Evolutionary conservation across 2,113 vertebrate species (phyloP).

Genomic region (Motacilla alba): DNA sequence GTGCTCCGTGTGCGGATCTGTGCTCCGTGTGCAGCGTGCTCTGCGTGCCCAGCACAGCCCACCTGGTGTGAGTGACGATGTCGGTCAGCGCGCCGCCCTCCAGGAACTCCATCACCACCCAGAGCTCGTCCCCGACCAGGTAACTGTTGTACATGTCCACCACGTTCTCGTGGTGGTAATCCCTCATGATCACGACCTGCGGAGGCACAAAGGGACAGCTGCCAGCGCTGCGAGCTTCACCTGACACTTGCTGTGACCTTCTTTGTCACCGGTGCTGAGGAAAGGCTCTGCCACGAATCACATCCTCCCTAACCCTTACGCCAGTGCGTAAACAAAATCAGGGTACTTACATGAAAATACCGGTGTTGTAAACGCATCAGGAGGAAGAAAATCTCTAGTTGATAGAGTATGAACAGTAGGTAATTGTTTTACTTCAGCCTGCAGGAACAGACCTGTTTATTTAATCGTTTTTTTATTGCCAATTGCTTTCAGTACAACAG

Average conservation of each 20-base stretch:
- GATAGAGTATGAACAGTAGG: not conserved
- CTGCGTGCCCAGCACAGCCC: not conserved
- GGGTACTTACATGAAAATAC: not conserved
- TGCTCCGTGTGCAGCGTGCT: too few species aligned
- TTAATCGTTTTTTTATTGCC: not conserved
- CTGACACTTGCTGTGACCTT: not conserved
- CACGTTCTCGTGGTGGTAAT: conserved; percentile 98
- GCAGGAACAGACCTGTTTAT: not conserved
- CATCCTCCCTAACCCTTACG: not conserved
- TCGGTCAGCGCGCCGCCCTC: conserved; percentile 97
- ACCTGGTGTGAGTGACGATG: conserved; percentile 98
- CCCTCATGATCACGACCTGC: conserved; percentile 98
- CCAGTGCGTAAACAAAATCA: not conserved
- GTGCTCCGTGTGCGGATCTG: too few species aligned
- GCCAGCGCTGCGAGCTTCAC: not conserved
- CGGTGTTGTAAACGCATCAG: not conserved
- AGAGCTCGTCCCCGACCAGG: conserved; percentile 93
- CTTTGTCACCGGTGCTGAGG: not conserved
- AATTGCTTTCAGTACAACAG: not conserved
- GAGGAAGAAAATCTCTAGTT: not conserved
- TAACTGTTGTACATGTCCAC: conserved; percentile 99
- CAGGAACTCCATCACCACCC: conserved; percentile 99
- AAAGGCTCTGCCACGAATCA: not conserved
- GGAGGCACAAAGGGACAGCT: not conserved
- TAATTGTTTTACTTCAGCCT: not conserved